Evolutionary conservation across 1,140 invertebrate genomes (phyloP), one percentile per base, ranked within the genome.

Genomic region (Parapsyche elsis): DNA sequence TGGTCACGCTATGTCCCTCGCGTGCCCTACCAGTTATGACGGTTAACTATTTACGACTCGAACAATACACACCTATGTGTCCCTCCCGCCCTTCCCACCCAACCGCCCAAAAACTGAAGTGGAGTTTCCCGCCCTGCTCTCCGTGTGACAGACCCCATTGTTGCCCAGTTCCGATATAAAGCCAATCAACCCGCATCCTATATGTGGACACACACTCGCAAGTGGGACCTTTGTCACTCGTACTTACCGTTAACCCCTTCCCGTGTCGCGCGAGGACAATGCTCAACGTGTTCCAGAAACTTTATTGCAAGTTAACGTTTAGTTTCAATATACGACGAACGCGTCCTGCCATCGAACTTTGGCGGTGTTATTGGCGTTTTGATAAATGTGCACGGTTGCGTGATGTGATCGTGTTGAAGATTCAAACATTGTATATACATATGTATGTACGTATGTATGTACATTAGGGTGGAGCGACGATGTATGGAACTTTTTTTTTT

Each of bases 11-110:
- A 46, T 30, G 53, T 64, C 59, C 59, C 75, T 23, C 57, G 57
- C 57, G 75, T 64, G 23, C 57, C 53, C 14, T 49, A 57, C 19
- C 75, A 67, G 75, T 77, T 77, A 77, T 77, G 75, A 64, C 44
- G 75, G 49, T 77, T 57, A 77, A 77, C 75, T 77, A 77, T 77
- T 77, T 64, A 77, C 57, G 30, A 57, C 44, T 53, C 2, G 49
- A 53, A 53, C 49, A 53, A 53, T 53, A 53, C 49, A 53, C 49
- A 53, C 49, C 49, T 53, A 53, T 53, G 49, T 53, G 49, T 53
- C 24, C 53, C 14, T 21, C 14, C 53, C 53, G 19, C 21, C 16
- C 19, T 23, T 67, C 10, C 14, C 61, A 26, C 19, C 9, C 19
- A 5, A 5, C 53, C 12, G 12, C 21, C 61, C 61, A 67, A 67